Percentiles rank a stretch among this genome's conserved stretches.
phyloP scores from a whole-genome alignment of 2,113 vertebrate genomes.

The Podarcis raffonei region DNA sequence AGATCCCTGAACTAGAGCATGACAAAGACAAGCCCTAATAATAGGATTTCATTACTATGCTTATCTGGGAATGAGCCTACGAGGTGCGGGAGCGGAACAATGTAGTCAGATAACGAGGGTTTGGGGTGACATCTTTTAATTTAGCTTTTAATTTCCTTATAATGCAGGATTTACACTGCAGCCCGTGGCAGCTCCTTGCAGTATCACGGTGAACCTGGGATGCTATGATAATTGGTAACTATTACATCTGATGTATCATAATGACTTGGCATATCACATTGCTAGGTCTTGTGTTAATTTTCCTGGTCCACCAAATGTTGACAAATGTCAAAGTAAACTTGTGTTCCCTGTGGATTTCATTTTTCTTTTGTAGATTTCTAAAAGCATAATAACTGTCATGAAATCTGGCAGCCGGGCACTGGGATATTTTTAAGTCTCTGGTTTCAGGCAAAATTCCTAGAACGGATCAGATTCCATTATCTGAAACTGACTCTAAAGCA shows the following conservation, averaged over 20 bases:
- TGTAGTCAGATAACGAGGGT: not conserved
- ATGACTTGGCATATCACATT: constrained; percentile 3
- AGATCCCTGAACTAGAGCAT: not conserved
- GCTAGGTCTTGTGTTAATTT: constrained; percentile 16
- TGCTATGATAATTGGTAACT: constrained; percentile 16
- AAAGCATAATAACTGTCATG: constrained; percentile 12
- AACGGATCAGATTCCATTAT: fast-evolving
- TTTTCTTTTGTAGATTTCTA: constrained; percentile 1
- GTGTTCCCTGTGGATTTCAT: constrained; percentile 7
- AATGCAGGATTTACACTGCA: not conserved
- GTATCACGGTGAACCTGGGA: not conserved
- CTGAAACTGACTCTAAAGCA: constrained; percentile 16
- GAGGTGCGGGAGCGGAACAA: not conserved
- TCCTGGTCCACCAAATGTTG: constrained; percentile 17
- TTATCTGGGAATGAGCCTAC: not conserved
- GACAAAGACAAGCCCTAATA: not conserved
- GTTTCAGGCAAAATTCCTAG: not conserved
- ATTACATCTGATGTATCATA: not conserved
- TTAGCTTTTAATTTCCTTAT: not conserved
- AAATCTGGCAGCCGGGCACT: constrained; percentile 5
- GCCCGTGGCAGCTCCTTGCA: not conserved
- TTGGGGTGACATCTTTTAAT: not conserved
- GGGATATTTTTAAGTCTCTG: constrained; percentile 8
- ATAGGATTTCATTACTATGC: not conserved
- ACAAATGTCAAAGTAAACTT: constrained; percentile 23